phyloP scores from a whole-genome alignment of 1,140 invertebrate species.

The Drosophila mojavensis region DNA sequence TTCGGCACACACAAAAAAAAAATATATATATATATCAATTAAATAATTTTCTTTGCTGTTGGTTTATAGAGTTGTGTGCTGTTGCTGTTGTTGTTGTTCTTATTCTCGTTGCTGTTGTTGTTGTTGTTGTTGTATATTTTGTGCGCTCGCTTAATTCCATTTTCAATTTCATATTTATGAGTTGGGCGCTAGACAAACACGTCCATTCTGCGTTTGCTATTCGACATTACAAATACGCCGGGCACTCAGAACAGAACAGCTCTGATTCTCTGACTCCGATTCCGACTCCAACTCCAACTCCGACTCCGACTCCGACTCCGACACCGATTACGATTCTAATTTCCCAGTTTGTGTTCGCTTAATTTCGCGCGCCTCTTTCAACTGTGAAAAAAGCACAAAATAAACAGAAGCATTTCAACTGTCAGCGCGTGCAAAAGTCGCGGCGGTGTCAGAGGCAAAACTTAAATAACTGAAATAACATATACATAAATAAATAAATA shows the following conservation, averaged over 20 bases:
- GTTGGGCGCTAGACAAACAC: slow-evolving; percentile 56
- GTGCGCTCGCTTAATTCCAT: slow-evolving; percentile 52
- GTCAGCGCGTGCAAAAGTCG: slow-evolving; percentile 39
- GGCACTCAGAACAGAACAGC: background rate
- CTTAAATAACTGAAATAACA: background rate
- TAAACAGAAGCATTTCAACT: slow-evolving; percentile 62
- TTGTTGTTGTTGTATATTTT: slow-evolving; percentile 12
- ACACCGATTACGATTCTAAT: background rate
- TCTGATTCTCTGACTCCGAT: background rate
- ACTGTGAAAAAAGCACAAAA: slow-evolving; percentile 11
- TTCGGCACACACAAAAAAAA: slow-evolving; percentile 37
- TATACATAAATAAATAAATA: background rate
- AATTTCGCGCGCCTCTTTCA: slow-evolving; percentile 34
- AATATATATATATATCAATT: slow-evolving; percentile 47
- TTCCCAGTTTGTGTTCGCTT: slow-evolving; percentile 11
- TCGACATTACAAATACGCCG: slow-evolving; percentile 21
- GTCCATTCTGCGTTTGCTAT: slow-evolving; percentile 64
- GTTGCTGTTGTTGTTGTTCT: slow-evolving; percentile 1
- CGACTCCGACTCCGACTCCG: slow-evolving; percentile 5
- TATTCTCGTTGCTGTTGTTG: slow-evolving; percentile 6
- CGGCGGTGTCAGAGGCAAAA: background rate
- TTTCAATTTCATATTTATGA: slow-evolving; percentile 75
- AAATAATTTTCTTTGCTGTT: slow-evolving; percentile 73
- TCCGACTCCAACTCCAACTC: background rate
- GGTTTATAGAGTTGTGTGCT: slow-evolving; percentile 21